These are phyloP conservation scores for Chrysemys picta DNA, from an alignment of 2,113 vertebrate genomes.

Conservation along the genomic window DNA sequence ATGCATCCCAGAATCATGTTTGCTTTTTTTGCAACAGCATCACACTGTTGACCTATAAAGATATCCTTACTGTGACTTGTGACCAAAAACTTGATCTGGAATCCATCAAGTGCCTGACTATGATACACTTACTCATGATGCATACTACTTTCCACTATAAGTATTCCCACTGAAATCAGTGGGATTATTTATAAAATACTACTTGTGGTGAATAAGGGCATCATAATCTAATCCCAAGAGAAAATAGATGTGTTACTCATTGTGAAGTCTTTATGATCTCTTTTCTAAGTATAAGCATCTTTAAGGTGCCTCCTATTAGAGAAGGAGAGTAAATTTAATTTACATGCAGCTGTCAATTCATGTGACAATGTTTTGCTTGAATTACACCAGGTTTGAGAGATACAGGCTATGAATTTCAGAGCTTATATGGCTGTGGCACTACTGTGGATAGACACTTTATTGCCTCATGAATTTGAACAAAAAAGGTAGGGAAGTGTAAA, in stretches of 20 bases:
- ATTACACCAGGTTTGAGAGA: not conserved
- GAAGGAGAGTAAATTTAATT: accelerated
- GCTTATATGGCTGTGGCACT: accelerated
- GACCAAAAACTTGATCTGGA: not conserved
- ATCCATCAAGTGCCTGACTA: not conserved
- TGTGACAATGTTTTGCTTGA: accelerated
- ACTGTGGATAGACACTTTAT: accelerated
- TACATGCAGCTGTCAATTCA: accelerated
- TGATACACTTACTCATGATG: not conserved
- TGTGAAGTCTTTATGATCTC: accelerated
- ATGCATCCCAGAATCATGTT: too few relatives aligned
- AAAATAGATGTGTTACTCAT: accelerated
- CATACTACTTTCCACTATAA: not conserved
- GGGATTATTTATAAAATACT: not conserved
- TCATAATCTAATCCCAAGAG: not conserved
- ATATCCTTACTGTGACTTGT: not conserved
- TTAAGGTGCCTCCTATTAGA: not conserved
- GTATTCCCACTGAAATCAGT: not conserved
- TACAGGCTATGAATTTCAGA: accelerated
- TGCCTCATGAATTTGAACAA: not conserved
- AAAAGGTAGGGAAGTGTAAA: not conserved
- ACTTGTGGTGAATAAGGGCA: not conserved
- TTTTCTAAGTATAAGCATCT: accelerated
- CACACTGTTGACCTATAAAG: not conserved
- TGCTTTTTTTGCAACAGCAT: too few relatives aligned